Evolutionary conservation across 2,888 invertebrate species (phyloP).

Genomic region (Biston stratarius): DNA sequence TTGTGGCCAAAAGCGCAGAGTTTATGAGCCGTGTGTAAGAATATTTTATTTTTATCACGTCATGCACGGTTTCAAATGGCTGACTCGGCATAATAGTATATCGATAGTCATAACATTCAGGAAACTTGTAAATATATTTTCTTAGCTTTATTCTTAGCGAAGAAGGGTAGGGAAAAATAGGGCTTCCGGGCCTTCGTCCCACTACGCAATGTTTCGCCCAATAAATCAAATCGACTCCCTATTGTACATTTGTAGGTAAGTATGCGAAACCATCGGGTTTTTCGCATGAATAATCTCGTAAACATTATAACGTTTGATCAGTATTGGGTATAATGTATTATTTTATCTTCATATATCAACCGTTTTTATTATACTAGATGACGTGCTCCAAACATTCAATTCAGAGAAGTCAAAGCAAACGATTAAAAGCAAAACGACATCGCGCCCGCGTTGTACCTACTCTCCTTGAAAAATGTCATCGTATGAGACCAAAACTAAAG

Average conservation of each 20-base stretch:
- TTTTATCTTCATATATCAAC: not conserved
- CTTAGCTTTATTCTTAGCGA: conserved; percentile 21
- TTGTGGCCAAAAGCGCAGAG: conserved; percentile 8
- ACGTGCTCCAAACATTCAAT: no score
- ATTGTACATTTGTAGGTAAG: conserved; percentile 36
- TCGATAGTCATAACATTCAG: conserved; percentile 27
- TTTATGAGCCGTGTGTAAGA: conserved; percentile 28
- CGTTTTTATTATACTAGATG: no score
- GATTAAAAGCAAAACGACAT: no score
- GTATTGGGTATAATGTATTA: not conserved
- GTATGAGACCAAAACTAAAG: not conserved
- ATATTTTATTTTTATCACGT: conserved; percentile 35
- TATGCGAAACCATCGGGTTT: conserved; percentile 28
- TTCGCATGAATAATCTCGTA: conserved; percentile 28
- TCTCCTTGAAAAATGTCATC: no score
- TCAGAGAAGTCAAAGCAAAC: no score
- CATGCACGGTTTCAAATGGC: conserved; percentile 27
- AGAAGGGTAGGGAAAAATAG: conserved; percentile 26
- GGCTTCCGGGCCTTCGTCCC: conserved; percentile 37
- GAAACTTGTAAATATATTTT: conserved; percentile 36
- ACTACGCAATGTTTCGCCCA: conserved; percentile 29
- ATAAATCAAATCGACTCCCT: conserved; percentile 39
- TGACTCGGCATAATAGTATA: conserved; percentile 28
- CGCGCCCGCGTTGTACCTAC: not conserved
- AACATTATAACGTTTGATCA: conserved; percentile 24